Evolutionary conservation across 1,140 invertebrate species (phyloP), one percentile per base, ranked within the genome.

Genomic region (Drosophila pseudoobscura): DNA sequence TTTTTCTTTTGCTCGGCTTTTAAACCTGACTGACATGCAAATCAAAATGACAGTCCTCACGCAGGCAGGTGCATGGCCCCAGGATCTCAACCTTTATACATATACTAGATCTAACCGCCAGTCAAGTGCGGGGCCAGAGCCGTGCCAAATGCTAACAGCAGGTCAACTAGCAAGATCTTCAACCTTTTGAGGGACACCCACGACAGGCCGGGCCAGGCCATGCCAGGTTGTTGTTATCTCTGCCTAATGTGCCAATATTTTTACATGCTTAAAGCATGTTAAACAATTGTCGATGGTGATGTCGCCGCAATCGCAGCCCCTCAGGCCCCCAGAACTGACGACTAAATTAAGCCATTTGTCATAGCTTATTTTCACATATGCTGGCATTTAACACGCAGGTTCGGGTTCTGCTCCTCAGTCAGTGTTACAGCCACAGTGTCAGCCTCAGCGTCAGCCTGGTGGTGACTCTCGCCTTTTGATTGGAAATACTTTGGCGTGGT

Each of bases 271-370:
- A 75, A 79, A 89, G 63, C 66, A 76, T 80, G 87, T 73, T 83
- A 50, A 75, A 77, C 72, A 75, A 78, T 77, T 74, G 66, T 66
- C 54, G 41, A 17, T 74, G 66, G 63, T 50, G 41, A 17, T 39
- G 35, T 39, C 35, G 35, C 35, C 35, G 35, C 35, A 39, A 39
- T 13, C 51, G 65, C 59, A 31, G 22, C 58, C 58, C 62, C 31
- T 62, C 49, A 11, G 15, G 15, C 22, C 52, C 50, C 29, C 24
- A 31, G 61, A 11, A 63, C 50, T 88, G 89, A 91, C 89, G 89
- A 89, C 75, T 89, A 90, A 91, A 91, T 91, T 91, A 90, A 91
- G 78, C 82, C 89, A 91, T 91, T 91, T 91, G 89, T 91, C 89
- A 89, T 80, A 83, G 89, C 89, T 91, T 91, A 91, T 89, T 87